Evolutionary conservation across 2,113 vertebrate genomes (phyloP).

Genomic region (Axis porcinus): DNA sequence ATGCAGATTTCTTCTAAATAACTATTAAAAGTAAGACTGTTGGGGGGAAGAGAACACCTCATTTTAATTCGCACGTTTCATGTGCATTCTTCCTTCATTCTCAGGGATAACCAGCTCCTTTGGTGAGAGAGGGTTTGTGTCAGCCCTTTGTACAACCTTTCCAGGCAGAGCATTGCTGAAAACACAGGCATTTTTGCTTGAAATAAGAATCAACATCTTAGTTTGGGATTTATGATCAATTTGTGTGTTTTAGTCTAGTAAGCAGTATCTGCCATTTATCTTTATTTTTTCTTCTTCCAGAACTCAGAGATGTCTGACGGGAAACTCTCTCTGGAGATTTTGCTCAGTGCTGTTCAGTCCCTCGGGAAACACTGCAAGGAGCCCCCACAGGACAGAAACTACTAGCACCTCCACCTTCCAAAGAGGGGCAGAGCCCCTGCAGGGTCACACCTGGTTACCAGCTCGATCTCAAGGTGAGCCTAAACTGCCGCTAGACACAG

Average conservation of each 20-base stretch:
- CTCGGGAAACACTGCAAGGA: neutral
- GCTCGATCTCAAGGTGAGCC: neutral
- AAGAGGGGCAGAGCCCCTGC: neutral
- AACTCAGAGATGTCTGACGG: neutral
- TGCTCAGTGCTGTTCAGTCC: neutral
- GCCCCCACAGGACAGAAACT: neutral
- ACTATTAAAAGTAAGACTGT: constrained; percentile 77
- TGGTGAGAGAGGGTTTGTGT: constrained; percentile 59
- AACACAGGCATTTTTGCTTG: constrained; percentile 41
- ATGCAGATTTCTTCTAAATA: constrained; percentile 75
- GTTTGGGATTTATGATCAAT: neutral
- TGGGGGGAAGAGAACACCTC: neutral
- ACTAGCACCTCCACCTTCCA: neutral
- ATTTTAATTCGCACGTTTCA: constrained; percentile 65
- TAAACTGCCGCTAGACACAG: neutral
- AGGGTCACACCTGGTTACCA: neutral
- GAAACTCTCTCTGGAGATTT: neutral
- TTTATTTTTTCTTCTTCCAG: constrained; percentile 38
- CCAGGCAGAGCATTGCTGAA: constrained; percentile 46
- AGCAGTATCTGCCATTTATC: neutral
- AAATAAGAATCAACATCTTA: constrained; percentile 64
- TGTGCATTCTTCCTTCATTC: constrained; percentile 60
- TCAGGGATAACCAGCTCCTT: constrained; percentile 53
- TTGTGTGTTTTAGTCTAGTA: neutral
- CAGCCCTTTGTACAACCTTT: constrained; percentile 44